These are phyloP conservation scores for Idaea biselata DNA, from an alignment of 2,888 invertebrate genomes.

Conservation along the genomic window DNA sequence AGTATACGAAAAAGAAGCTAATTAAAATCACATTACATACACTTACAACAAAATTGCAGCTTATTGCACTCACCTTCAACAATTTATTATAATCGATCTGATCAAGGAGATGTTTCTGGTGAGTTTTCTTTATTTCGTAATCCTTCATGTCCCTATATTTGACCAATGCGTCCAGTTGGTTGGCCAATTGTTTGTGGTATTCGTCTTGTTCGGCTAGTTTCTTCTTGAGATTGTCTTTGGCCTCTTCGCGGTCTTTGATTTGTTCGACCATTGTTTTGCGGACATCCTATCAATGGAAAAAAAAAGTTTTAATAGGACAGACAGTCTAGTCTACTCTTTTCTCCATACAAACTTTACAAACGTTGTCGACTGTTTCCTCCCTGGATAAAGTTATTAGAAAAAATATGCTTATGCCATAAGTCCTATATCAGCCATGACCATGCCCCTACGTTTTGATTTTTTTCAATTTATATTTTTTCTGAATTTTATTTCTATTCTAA, in stretches of 20 bases:
- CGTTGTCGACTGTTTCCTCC: too few relatives aligned
- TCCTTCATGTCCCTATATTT: conserved; percentile 45
- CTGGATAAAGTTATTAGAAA: too few relatives aligned
- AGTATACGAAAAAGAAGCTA: too few relatives aligned
- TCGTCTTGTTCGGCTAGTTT: conserved; percentile 44
- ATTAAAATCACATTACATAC: too few relatives aligned
- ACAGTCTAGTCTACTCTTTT: too few relatives aligned
- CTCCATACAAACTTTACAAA: too few relatives aligned
- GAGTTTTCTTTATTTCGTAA: conserved; percentile 43
- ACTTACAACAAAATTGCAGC: too few relatives aligned
- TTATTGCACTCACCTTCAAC: conserved; percentile 49
- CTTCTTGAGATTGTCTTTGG: conserved; percentile 38
- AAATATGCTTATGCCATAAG: too few relatives aligned
- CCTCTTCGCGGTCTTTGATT: conserved; percentile 49
- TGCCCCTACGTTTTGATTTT: too few relatives aligned
- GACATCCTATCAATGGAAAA: conserved; percentile 43
- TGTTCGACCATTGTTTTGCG: conserved; percentile 57
- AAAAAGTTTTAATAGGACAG: not conserved
- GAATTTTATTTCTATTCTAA: too few relatives aligned
- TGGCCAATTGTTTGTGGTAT: conserved; percentile 46
- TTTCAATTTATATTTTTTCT: too few relatives aligned
- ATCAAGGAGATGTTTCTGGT: conserved; percentile 47
- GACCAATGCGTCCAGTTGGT: conserved; percentile 47
- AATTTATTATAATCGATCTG: conserved; percentile 65
- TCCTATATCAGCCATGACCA: too few relatives aligned